phyloP scores from a whole-genome alignment of 1,140 invertebrate genomes.

The Berghia stephanieae region DNA sequence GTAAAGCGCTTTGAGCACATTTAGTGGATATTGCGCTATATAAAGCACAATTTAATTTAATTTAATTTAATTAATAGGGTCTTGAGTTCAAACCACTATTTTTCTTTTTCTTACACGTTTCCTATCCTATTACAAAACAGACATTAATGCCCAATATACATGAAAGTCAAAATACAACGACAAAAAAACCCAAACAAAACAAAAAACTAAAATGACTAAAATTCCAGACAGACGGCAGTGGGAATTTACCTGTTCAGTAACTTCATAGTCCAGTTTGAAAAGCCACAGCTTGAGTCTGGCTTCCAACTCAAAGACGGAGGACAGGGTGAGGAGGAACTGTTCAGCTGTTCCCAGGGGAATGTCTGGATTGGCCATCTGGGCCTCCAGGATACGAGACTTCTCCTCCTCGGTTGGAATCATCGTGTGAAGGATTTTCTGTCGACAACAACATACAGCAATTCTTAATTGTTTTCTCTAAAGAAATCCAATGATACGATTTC shows the following conservation, averaged over 20 bases:
- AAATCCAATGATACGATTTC: too few relatives aligned
- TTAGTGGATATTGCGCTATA: too few relatives aligned
- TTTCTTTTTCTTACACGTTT: too few relatives aligned
- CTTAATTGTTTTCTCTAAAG: too few relatives aligned
- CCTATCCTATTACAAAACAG: too few relatives aligned
- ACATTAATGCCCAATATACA: too few relatives aligned
- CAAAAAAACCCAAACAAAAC: too few relatives aligned
- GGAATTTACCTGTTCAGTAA: constrained; percentile 82
- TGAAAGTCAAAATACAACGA: neutral
- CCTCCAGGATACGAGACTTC: constrained; percentile 94
- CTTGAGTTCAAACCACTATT: too few relatives aligned
- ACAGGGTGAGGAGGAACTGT: constrained; percentile 94
- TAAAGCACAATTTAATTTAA: too few relatives aligned
- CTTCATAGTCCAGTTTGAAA: constrained; percentile 98
- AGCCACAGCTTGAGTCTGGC: constrained; percentile 97
- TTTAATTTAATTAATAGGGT: too few relatives aligned
- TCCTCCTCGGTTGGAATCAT: constrained; percentile 99
- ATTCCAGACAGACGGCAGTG: neutral
- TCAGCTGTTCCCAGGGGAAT: constrained; percentile 96
- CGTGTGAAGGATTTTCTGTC: constrained; percentile 86
- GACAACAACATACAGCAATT: too few relatives aligned
- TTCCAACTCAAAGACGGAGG: constrained; percentile 93
- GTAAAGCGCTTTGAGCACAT: too few relatives aligned
- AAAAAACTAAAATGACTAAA: neutral
- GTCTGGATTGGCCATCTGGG: constrained; percentile 91